These are phyloP conservation scores for Pogona vitticeps DNA, from an alignment of 2,113 vertebrate genomes.

Conservation along the genomic window DNA sequence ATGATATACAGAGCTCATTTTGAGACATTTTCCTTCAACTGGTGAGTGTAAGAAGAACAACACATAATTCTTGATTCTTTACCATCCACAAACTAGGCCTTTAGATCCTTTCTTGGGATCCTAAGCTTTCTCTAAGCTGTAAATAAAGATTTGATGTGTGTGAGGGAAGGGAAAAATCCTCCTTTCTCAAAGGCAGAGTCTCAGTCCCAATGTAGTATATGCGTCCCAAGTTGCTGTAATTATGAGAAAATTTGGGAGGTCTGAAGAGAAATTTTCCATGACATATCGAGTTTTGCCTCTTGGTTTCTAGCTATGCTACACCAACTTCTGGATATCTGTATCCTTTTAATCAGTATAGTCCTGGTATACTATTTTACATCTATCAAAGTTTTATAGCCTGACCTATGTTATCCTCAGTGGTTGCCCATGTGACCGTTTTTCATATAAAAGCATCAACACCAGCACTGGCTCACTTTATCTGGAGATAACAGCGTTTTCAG, in stretches of 20 bases:
- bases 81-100: no score
- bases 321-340: neutral
- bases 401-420: conserved; percentile 11
- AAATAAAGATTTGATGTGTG: no score
- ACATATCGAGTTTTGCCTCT: neutral
- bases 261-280: neutral
- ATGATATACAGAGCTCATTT: no score
- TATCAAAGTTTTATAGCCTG: neutral
- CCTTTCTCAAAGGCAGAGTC: neutral
- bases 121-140: no score
- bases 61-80: neutral
- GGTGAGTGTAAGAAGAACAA: no score
- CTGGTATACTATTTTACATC: neutral
- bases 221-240: neutral
- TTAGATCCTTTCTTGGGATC: no score
- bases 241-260: neutral
- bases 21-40: no score
- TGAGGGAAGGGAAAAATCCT: no score
- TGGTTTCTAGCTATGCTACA: neutral
- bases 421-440: conserved; percentile 56
- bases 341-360: neutral
- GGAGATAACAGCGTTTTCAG: conserved; percentile 57
- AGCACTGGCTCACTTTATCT: conserved; percentile 46
- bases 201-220: neutral
- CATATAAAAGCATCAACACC: conserved; percentile 26